Conservation (phyloP, 1,140 invertebrate genomes). For the Cyphomyrmex costatus region DNA sequence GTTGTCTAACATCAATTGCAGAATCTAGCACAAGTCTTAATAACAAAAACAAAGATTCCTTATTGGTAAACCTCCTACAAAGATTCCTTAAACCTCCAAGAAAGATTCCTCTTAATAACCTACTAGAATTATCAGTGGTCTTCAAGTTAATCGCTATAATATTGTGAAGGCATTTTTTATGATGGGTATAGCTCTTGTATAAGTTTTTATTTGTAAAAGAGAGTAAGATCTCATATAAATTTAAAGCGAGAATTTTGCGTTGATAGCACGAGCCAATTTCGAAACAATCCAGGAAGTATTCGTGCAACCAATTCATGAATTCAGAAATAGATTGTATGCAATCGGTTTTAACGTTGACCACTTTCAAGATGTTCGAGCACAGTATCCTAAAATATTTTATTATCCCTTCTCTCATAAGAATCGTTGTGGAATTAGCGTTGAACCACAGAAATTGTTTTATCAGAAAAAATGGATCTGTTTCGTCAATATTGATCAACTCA, state of each 20-base stretch:
- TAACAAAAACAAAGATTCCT: conserved; percentile 76
- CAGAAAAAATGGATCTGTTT: conserved; percentile 51
- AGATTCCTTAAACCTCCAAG: no score
- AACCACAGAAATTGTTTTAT: conserved; percentile 76
- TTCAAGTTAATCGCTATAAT: conserved; percentile 37
- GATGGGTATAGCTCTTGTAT: background rate
- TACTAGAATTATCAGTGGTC: conserved; percentile 64
- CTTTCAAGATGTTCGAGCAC: conserved; percentile 74
- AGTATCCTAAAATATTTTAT: conserved; percentile 78
- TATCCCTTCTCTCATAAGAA: conserved; percentile 76
- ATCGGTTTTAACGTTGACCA: conserved; percentile 13
- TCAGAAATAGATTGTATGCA: conserved; percentile 49
- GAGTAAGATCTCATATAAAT: conserved; percentile 82
- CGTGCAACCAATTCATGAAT: conserved; percentile 87
- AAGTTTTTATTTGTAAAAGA: conserved; percentile 52
- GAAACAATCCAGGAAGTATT: conserved; percentile 85
- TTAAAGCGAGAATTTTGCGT: conserved; percentile 85
- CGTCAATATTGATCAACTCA: conserved; percentile 26
- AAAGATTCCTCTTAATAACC: no score
- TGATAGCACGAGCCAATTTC: conserved; percentile 88
- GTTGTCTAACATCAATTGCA: conserved; percentile 85
- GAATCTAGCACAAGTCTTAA: conserved; percentile 84
- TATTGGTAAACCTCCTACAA: conserved; percentile 80
- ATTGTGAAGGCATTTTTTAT: no score
- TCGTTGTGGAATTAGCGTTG: conserved; percentile 77